Percentiles rank a stretch among this genome's conserved stretches.
phyloP scores from a whole-genome alignment of 2,888 invertebrate species.

The Lithodes maja region DNA sequence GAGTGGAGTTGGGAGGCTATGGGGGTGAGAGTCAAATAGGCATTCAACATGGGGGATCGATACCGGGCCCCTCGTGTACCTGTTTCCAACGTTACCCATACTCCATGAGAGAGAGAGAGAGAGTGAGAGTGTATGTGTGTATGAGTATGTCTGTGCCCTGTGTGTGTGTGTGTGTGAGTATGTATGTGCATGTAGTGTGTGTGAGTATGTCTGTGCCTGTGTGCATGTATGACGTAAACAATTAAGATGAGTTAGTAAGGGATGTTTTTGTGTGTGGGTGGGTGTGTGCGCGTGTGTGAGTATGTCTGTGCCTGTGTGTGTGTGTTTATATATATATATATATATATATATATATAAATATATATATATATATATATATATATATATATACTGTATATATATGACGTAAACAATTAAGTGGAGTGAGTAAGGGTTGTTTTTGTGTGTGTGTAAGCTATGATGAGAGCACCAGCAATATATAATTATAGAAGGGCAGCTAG shows the following conservation, averaged over 20 bases:
- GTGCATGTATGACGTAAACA: conserved; percentile 25
- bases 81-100: neutral
- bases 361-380: too few species aligned
- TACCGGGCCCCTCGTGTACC: neutral
- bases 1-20: too few species aligned
- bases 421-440: too few species aligned
- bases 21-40: too few species aligned
- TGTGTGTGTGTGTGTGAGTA: neutral
- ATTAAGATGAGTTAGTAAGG: neutral
- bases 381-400: too few species aligned
- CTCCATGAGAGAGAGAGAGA: neutral
- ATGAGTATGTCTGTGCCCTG: neutral
- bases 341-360: conserved; percentile 29
- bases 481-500: too few species aligned
- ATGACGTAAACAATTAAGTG: too few species aligned
- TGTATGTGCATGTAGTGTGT: conserved; percentile 6
- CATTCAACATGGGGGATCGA: too few species aligned
- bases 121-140: neutral
- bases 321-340: conserved; percentile 39
- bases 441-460: too few species aligned
- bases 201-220: conserved; percentile 42
- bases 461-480: too few species aligned
- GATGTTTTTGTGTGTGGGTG: neutral
- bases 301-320: neutral
- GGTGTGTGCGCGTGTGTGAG: conserved; percentile 1